Base-by-base conservation (phyloP, 2,113 vertebrate genomes). In the Perca flavescens region DNA sequence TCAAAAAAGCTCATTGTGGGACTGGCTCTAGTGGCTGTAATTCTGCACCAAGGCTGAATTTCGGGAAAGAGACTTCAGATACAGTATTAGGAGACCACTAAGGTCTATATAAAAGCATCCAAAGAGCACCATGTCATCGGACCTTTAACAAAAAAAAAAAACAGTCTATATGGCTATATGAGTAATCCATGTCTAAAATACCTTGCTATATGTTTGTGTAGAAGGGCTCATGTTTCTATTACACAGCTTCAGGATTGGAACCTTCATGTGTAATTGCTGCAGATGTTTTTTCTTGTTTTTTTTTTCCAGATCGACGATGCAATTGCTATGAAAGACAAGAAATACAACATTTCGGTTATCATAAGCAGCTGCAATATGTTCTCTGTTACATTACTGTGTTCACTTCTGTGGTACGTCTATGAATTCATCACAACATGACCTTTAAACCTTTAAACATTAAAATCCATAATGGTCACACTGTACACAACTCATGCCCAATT, bases 351-450 rank as follows among this genome's bases (percentile, higher is more conserved):
- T 56, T 60, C 66, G 1, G 77, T 74, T 28, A 78, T 93, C 62
- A 17, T 92, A 22, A 82, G 74, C 25, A 89, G 46, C 84, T 86
- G 90, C 79, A 91, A 94, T 7, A 25, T 86, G 0, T 79, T 92
- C 25, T 83, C 62, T 7, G 12, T 89, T 1, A 92, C 67, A 12
- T 10, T 90, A 36, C 16, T 94, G 22, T 92, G 84, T 63, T 87
- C 92, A 14, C 1, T 86, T 17, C 53, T 95, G 21, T 95, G 93
- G 94, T 95, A 84, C 0, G 87, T 87, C 13, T 21, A 22, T 11
- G 0, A 14, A 53, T 28, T 75, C 5, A 9, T 58, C 13, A 17
- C 3, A 2, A 3, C 28, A 17, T 43, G 0, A 52, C 36, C 10
- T 28, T 28, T 28, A 28, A 28, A 28, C 2, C 13, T 22, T 10